These are phyloP conservation scores for Rhinoraja longicauda DNA, from an alignment of 2,797 vertebrate genomes.

Conservation along the genomic window DNA sequence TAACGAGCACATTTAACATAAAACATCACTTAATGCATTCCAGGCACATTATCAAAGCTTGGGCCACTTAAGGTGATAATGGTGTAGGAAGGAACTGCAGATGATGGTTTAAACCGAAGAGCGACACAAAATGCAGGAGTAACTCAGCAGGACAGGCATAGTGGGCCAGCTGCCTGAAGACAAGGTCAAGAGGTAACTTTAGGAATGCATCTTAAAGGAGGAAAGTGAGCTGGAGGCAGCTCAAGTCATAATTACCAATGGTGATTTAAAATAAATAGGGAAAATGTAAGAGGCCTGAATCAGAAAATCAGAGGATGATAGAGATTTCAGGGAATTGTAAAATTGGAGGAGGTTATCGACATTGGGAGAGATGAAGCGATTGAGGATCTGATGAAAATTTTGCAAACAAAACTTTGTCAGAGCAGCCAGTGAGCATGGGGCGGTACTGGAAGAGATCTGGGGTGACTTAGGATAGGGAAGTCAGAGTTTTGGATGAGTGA, in stretches of 20 bases:
- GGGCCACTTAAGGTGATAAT: too few relatives aligned
- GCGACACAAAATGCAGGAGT: too few relatives aligned
- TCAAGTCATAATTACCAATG: not conserved
- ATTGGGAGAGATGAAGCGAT: not conserved
- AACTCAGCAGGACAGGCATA: too few relatives aligned
- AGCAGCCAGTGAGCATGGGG: not conserved
- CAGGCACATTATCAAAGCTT: too few relatives aligned
- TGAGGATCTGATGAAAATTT: not conserved
- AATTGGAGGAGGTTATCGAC: not conserved
- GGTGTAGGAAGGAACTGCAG: too few relatives aligned
- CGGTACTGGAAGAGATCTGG: not conserved
- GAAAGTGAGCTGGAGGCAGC: not conserved
- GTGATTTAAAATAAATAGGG: not conserved
- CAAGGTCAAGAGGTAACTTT: too few relatives aligned
- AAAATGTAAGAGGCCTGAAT: not conserved
- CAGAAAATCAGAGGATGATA: not conserved
- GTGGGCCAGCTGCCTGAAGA: too few relatives aligned
- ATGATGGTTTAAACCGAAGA: too few relatives aligned
- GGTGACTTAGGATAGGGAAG: not conserved
- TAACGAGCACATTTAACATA: not conserved
- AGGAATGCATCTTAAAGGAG: not conserved
- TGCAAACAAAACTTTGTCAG: not conserved
- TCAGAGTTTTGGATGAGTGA: not conserved
- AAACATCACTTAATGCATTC: too few relatives aligned
- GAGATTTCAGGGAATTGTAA: not conserved